These are phyloP conservation scores for Odontothrips loti DNA, from an alignment of 2,888 invertebrate genomes.

Conservation along the genomic window DNA sequence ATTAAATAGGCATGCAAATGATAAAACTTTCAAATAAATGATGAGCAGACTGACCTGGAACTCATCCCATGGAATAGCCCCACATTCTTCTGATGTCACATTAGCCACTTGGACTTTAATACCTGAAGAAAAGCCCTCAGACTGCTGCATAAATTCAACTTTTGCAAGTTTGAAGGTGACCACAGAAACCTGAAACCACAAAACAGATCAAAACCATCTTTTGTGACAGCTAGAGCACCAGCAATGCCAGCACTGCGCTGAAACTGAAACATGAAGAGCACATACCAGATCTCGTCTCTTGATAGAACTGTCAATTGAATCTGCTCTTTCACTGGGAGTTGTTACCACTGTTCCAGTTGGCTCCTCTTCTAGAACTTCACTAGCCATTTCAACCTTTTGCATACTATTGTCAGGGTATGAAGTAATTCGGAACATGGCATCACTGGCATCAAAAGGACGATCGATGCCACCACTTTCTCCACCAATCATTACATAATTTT, in stretches of 20 bases:
- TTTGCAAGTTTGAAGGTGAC: constrained; percentile 66
- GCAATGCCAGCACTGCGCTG: not conserved
- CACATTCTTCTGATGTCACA: constrained; percentile 74
- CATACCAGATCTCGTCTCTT: constrained; percentile 71
- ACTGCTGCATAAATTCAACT: constrained; percentile 68
- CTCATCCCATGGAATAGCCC: constrained; percentile 88
- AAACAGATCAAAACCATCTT: not conserved
- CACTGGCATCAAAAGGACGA: constrained; percentile 36
- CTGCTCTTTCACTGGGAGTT: constrained; percentile 67
- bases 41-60: constrained; percentile 66
- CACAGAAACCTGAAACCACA: constrained; percentile 50
- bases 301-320: constrained; percentile 74
- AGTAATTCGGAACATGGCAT: constrained; percentile 57
- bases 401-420: constrained; percentile 30
- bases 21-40: not conserved
- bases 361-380: constrained; percentile 72
- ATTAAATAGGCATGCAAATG: constrained; percentile 26
- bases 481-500: constrained; percentile 63
- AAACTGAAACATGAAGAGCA: constrained; percentile 32
- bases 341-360: constrained; percentile 56
- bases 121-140: constrained; percentile 60
- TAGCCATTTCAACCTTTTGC: constrained; percentile 65
- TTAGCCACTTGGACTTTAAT: constrained; percentile 66
- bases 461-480: constrained; percentile 36
- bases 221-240: not conserved